A percentile compares a stretch with the other conserved stretches of the same genome.
phyloP scores from a whole-genome alignment of 2,888 invertebrate genomes.

The Aquatica leii region DNA sequence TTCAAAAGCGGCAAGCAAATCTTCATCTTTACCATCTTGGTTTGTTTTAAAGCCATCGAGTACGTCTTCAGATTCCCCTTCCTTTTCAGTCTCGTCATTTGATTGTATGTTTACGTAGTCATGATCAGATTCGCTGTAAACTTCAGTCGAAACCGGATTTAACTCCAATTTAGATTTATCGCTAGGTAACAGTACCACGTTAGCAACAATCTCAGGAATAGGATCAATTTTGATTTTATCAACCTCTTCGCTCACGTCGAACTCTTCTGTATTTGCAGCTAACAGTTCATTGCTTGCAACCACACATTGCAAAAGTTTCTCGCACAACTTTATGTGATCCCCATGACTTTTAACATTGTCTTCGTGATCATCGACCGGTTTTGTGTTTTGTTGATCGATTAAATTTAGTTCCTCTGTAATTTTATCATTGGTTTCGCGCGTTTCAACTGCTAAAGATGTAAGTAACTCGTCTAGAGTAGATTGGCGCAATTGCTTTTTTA shows the following conservation, averaged over 20 bases:
- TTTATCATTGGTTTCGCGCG: slow-evolving; percentile 75
- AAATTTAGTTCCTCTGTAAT: slow-evolving; percentile 66
- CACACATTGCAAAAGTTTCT: slow-evolving; percentile 61
- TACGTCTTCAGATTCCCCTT: slow-evolving; percentile 21
- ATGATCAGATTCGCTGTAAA: slow-evolving; percentile 43
- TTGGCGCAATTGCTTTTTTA: slow-evolving; percentile 17
- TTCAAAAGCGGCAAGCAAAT: slow-evolving; percentile 55
- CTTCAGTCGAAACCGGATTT: slow-evolving; percentile 40
- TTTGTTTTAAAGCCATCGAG: slow-evolving; percentile 11
- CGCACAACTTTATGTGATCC: slow-evolving; percentile 62
- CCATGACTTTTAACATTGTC: slow-evolving; percentile 42
- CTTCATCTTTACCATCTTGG: slow-evolving; percentile 54
- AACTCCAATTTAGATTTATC: slow-evolving; percentile 37
- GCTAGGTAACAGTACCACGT: slow-evolving; percentile 52
- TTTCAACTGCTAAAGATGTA: slow-evolving; percentile 77
- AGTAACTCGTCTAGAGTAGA: slow-evolving; percentile 73
- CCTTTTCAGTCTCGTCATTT: slow-evolving; percentile 46
- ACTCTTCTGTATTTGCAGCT: slow-evolving; percentile 45
- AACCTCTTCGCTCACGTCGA: slow-evolving; percentile 47
- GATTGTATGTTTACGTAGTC: slow-evolving; percentile 55
- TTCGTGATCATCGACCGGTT: not conserved
- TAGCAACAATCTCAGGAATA: slow-evolving; percentile 51
- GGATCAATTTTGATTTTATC: slow-evolving; percentile 48
- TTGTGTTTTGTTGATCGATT: slow-evolving; percentile 24
- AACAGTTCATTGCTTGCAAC: slow-evolving; percentile 53